Evolutionary conservation across 1,140 invertebrate genomes (phyloP), one percentile per base, ranked within the genome.

Genomic region (Chironomus striatipennis): DNA sequence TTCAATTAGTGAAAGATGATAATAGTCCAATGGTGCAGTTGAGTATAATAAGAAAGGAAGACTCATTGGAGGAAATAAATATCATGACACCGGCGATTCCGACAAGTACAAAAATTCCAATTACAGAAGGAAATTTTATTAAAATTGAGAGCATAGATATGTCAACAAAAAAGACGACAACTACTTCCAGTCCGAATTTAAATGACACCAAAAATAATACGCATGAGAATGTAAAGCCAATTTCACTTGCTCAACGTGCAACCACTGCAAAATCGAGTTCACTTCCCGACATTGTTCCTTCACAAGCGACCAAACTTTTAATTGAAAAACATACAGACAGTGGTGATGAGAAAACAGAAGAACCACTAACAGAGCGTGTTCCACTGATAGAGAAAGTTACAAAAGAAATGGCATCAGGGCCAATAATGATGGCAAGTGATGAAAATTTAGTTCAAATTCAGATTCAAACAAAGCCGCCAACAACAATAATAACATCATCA

Each of bases 41-140:
- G 65, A 70, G 20, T 20, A 70, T 70, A 20, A 70, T 70, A 70
- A 18, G 65, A 70, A 70, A 21, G 18, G 65, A 70, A 20, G 65
- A 70, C 20, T 70, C 65, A 70, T 70, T 70, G 10, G 65, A 70
- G 20, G n/a, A 70, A 70, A 70, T 70, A 9, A 17, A 70, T 21
- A 9, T 70, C 17, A 70, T 70, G 17, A 20, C n/a, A 8, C 65
- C 65, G 20, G 18, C 65, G 10, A 1, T 21, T 20, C 65, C 17
- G 8, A 70, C 65, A 21, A 18, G 15, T 10, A 20, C 65, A 70
- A 18, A 20, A 18, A 6, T 70, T 18, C n/a, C 65, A 70, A 7
- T 18, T 18, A 70, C 65, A 6, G 65, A 70, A 70, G 65, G 65
- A 70, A 70, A 70, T 70, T 70, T 70, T 17, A 21, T 70, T 70